phyloP scores from a whole-genome alignment of 2,888 invertebrate species.

The Rapana venosa region DNA sequence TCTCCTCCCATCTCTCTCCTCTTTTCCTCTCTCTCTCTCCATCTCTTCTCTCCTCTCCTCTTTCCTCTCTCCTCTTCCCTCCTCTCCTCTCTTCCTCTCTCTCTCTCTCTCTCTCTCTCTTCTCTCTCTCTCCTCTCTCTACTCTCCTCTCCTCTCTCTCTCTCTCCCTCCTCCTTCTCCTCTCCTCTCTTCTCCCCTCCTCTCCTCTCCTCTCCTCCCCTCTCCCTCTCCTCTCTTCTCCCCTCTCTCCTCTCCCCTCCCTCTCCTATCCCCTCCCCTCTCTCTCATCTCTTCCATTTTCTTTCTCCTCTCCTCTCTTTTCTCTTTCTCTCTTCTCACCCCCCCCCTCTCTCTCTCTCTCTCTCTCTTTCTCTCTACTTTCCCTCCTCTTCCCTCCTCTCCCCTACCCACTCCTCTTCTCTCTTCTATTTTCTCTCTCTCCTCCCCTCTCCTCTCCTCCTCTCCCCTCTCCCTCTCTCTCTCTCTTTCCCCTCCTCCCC shows the following conservation, averaged over 20 bases:
- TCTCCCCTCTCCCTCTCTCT: too few relatives aligned
- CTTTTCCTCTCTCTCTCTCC: background rate
- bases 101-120: background rate
- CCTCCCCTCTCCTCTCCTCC: too few relatives aligned
- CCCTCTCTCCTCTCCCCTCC: background rate
- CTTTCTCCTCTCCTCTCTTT: background rate
- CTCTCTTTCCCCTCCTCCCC: too few relatives aligned
- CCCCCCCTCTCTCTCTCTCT: too few relatives aligned
- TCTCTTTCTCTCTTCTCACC: too few relatives aligned
- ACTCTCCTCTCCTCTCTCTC: background rate
- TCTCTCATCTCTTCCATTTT: too few relatives aligned
- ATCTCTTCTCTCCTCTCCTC: background rate
- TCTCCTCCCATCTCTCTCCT: background rate
- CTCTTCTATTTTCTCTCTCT: too few relatives aligned
- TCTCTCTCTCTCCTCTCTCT: background rate
- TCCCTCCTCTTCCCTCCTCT: too few relatives aligned
- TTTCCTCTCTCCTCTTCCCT: background rate
- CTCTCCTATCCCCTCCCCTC: background rate
- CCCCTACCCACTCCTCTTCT: too few relatives aligned
- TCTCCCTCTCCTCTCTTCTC: background rate
- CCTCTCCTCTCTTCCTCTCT: background rate
- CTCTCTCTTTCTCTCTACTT: too few relatives aligned
- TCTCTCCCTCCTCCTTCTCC: background rate
- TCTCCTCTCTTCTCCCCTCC: background rate
- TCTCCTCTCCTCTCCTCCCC: background rate